phyloP scores from a whole-genome alignment of 2,888 invertebrate species.

The Disparrhopalites patrizii region DNA sequence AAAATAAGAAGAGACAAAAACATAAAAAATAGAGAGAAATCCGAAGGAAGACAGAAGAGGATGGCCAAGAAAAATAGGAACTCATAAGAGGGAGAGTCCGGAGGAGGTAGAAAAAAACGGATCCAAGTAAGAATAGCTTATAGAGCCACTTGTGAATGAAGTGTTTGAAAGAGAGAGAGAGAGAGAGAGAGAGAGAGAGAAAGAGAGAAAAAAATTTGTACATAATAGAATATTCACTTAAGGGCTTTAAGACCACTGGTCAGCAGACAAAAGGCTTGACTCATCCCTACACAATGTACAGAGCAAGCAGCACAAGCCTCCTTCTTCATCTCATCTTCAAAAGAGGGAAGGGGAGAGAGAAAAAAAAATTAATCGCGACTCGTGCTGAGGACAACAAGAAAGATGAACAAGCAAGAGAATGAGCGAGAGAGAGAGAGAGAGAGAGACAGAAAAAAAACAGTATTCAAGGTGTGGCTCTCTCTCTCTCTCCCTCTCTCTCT shows the following conservation, averaged over 20 bases:
- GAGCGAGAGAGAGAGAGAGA: slow-evolving; percentile 3
- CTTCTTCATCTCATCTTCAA: too few species aligned
- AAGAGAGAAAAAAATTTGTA: not conserved
- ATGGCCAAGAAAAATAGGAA: not conserved
- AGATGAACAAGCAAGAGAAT: slow-evolving; percentile 16
- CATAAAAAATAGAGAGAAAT: too few species aligned
- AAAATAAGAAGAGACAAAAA: too few species aligned
- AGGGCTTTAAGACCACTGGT: not conserved
- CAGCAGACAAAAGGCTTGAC: not conserved
- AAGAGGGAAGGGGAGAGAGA: not conserved
- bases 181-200: slow-evolving; percentile 5
- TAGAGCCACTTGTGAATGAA: not conserved
- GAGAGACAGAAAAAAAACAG: slow-evolving; percentile 4
- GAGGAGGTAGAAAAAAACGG: not conserved
- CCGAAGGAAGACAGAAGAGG: not conserved
- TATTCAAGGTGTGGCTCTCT: slow-evolving; percentile 24
- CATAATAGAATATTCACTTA: not conserved
- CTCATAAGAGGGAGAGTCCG: not conserved
- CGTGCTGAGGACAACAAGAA: slow-evolving; percentile 33
- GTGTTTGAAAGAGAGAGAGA: slow-evolving; percentile 1
- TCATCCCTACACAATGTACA: not conserved
- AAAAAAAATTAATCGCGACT: slow-evolving; percentile 33
- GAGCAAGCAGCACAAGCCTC: not conserved
- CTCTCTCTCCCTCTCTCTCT: not conserved
- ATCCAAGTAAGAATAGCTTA: not conserved